phyloP scores from a whole-genome alignment of 92 coral and sea anemone species.

The Metridium senile region DNA sequence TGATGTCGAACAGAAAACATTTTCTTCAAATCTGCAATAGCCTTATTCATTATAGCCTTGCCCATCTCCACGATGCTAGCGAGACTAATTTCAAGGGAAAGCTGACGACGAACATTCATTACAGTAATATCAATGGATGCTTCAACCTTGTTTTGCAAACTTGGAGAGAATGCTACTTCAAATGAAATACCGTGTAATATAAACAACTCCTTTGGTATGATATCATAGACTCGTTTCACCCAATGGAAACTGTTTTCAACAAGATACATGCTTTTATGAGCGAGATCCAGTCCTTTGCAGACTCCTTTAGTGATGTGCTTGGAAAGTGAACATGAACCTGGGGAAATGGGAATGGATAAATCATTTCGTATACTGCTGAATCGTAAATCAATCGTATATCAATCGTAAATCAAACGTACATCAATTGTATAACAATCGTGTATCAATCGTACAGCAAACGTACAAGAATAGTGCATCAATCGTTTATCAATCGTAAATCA shows the following conservation, averaged over 20 bases:
- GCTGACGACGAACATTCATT: constrained; percentile 31
- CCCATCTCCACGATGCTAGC: constrained; percentile 60
- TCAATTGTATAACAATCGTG: too few species aligned
- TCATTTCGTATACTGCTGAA: background rate
- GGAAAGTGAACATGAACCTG: constrained; percentile 55
- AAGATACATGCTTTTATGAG: constrained; percentile 44
- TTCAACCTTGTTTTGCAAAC: constrained; percentile 4
- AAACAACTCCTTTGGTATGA: constrained; percentile 35
- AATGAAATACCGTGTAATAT: constrained; percentile 52
- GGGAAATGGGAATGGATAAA: background rate
- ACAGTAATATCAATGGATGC: constrained; percentile 19
- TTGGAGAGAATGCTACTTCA: constrained; percentile 37
- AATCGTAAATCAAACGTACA: too few species aligned
- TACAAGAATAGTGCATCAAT: too few species aligned
- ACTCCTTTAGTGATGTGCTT: constrained; percentile 76
- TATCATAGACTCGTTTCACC: constrained; percentile 58
- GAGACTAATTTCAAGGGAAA: constrained; percentile 59
- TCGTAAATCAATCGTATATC: too few species aligned
- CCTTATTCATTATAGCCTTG: constrained; percentile 59
- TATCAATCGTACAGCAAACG: too few species aligned
- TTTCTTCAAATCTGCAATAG: constrained; percentile 59
- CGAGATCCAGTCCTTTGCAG: constrained; percentile 66
- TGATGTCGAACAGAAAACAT: constrained; percentile 54
- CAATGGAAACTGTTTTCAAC: constrained; percentile 60
- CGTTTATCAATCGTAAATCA: too few species aligned